A percentile compares a stretch with the other conserved stretches of the same genome.
These are phyloP conservation scores for Bombylius major DNA, from an alignment of 2,888 invertebrate genomes.

Conservation along the genomic window DNA sequence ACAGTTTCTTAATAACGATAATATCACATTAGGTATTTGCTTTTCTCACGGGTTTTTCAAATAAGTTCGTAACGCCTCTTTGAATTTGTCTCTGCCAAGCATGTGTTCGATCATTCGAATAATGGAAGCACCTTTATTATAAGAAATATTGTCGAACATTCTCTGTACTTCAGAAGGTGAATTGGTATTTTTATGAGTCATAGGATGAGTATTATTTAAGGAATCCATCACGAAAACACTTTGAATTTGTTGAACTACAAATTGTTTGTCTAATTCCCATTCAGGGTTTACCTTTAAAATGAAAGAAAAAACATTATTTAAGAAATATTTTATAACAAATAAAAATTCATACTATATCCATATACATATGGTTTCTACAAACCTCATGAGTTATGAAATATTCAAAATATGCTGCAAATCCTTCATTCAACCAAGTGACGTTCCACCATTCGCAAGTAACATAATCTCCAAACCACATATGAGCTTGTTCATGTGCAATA, in stretches of 20 bases:
- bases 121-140: constrained; percentile 53
- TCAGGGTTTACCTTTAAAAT: constrained; percentile 42
- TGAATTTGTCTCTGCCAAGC: constrained; percentile 42
- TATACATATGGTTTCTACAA: neutral
- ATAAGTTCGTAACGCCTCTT: constrained; percentile 43
- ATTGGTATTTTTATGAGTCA: constrained; percentile 43
- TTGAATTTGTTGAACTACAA: constrained; percentile 57
- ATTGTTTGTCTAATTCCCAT: constrained; percentile 55
- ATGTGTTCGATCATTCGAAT: constrained; percentile 57
- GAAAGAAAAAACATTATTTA: neutral
- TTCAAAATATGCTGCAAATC: constrained; percentile 59
- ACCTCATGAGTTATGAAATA: neutral
- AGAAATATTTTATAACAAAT: too few relatives aligned
- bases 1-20: too few relatives aligned
- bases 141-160: constrained; percentile 55
- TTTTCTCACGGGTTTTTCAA: constrained; percentile 23
- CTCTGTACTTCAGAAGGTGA: constrained; percentile 44
- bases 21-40: too few relatives aligned
- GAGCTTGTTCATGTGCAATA: constrained; percentile 40
- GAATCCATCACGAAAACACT: constrained; percentile 47
- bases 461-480: constrained; percentile 55
- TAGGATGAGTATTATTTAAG: constrained; percentile 42
- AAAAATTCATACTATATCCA: too few relatives aligned
- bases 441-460: constrained; percentile 43
- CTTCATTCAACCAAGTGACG: constrained; percentile 51